These are phyloP conservation scores for Platycnemis pennipes DNA, from an alignment of 2,888 invertebrate genomes.

Conservation along the genomic window DNA sequence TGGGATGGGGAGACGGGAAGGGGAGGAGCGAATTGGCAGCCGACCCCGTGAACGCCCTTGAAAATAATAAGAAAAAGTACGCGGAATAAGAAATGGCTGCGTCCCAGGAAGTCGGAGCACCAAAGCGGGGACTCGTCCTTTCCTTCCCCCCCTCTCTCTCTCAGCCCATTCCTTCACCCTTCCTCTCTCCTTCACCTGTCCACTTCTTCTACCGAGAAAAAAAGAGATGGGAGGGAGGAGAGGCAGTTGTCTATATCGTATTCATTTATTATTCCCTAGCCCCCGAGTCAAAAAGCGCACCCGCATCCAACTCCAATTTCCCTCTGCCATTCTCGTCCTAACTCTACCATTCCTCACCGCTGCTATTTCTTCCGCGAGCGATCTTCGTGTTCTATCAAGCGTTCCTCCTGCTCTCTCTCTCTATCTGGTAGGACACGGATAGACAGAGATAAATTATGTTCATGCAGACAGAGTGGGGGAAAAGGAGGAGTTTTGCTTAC, in stretches of 20 bases:
- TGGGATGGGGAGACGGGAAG: not conserved
- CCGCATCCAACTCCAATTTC: not conserved
- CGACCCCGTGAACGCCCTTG: conserved; percentile 65
- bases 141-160: no score
- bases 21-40: conserved; percentile 33
- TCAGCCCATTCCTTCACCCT: not conserved
- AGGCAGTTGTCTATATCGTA: not conserved
- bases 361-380: not conserved
- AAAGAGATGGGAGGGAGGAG: not conserved
- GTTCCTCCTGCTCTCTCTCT: not conserved
- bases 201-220: not conserved
- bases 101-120: conserved; percentile 60
- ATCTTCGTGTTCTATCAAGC: not conserved
- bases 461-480: not conserved
- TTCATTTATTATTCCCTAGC: not conserved
- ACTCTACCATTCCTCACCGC: no score
- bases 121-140: not conserved
- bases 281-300: not conserved
- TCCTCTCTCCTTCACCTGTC: not conserved
- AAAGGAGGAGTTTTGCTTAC: not conserved
- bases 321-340: no score
- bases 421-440: not conserved
- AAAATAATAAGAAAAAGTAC: conserved; percentile 50
- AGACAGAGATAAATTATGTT: not conserved
- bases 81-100: conserved; percentile 44